Conservation (phyloP, 2,888 invertebrate species). For the Cylloceria caligata region DNA sequence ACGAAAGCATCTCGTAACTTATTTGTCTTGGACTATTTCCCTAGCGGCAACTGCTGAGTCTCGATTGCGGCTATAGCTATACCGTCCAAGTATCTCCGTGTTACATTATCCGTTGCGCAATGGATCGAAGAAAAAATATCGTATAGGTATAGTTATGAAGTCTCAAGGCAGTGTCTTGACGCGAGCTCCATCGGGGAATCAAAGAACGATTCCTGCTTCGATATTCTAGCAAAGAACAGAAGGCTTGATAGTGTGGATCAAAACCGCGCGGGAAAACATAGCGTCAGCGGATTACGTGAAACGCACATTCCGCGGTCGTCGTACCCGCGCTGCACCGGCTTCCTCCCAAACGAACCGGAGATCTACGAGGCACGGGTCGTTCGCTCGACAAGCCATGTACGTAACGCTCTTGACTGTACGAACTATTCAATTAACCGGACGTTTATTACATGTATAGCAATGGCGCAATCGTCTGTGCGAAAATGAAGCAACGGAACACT, state of each 20-base stretch:
- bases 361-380: constrained; percentile 15
- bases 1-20: constrained; percentile 5
- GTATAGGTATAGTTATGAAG: constrained; percentile 24
- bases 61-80: not conserved
- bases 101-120: constrained; percentile 26
- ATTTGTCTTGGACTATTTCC: not conserved
- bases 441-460: not conserved
- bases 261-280: not conserved
- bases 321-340: constrained; percentile 62
- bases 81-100: constrained; percentile 8
- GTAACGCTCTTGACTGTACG: not conserved
- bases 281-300: constrained; percentile 60
- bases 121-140: not conserved
- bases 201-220: not conserved
- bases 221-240: not conserved
- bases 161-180: not conserved
- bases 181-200: not conserved
- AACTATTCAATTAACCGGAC: not conserved
- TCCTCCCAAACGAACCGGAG: constrained; percentile 34
- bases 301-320: constrained; percentile 63
- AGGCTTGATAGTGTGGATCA: not conserved
- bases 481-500: not conserved
- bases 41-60: not conserved
- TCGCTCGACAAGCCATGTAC: constrained; percentile 18
- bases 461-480: not conserved